A percentile compares a stretch with the other conserved stretches of the same genome.
phyloP scores from a whole-genome alignment of 2,888 invertebrate genomes.

The Andrena hattorfiana region DNA sequence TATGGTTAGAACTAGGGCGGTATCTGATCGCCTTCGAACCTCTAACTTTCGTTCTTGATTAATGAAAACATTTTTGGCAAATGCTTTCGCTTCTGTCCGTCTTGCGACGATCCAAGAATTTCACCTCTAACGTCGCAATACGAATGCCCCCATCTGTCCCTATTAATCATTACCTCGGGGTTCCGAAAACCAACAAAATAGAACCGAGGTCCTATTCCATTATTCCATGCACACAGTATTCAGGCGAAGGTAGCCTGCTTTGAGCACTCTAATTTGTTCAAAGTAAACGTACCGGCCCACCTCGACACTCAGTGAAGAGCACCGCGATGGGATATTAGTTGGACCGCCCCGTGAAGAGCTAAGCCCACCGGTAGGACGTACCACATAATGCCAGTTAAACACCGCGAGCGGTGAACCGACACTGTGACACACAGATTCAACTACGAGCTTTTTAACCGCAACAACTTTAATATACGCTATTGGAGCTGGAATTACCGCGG shows the following conservation, averaged over 20 bases:
- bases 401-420: too few relatives aligned
- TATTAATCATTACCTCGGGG: too few relatives aligned
- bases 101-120: constrained; percentile 52
- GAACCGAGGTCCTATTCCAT: constrained; percentile 88
- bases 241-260: constrained; percentile 84
- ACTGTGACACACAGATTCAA: too few relatives aligned
- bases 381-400: not conserved
- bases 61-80: constrained; percentile 89
- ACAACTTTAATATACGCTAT: too few relatives aligned
- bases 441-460: too few relatives aligned
- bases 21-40: constrained; percentile 90
- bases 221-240: constrained; percentile 88
- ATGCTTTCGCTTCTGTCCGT: constrained; percentile 83
- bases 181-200: constrained; percentile 84
- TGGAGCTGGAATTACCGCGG: too few relatives aligned
- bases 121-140: too few relatives aligned
- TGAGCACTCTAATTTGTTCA: constrained; percentile 88
- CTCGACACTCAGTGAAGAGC: constrained; percentile 58
- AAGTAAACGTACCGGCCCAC: not conserved
- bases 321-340: constrained; percentile 76
- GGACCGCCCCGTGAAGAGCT: constrained; percentile 65
- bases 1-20: constrained; percentile 88
- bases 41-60: constrained; percentile 89
- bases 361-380: constrained; percentile 12
- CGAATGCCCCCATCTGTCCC: too few relatives aligned